Base-by-base conservation (phyloP, 2,797 vertebrate species). In the Phataginus tricuspis region DNA sequence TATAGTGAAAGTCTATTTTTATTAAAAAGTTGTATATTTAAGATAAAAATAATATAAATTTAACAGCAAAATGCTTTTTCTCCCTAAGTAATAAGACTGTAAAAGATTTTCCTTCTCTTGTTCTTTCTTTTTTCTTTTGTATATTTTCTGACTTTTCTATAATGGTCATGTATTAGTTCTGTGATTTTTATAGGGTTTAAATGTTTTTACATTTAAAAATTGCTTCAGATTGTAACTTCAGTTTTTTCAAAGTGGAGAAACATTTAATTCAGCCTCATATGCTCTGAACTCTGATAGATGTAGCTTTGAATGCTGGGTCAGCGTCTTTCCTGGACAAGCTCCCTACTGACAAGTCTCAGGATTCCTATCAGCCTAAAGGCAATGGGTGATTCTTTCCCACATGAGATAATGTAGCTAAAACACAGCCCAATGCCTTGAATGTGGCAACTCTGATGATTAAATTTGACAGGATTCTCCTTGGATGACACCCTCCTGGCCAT, bases 131-230 rank as follows among this genome's bases (percentile, higher is more conserved):
- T 37, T 45, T 45, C 29, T 69, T 42, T 82, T 66, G 9, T 42
- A 2, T 61, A 79, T 90, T 84, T 90, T 95, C 45, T 90, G 53
- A 42, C 79, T 82, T 93, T 95, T 83, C 51, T 49, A 23, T 84
- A 55, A 96, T 53, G 74, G 5, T 88, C 15, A 68, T 34, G 15
- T 51, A 42, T 68, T 94, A 61, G 3, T 90, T 88, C 51, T 45
- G 11, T 61, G 75, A 77, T 59, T 45, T 45, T 45, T 45, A 45
- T 45, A 45, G 42, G 42, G 42, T 45, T 45, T 45, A 42, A 42
- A 10, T 45, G 42, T 45, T 45, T 45, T 45, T 45, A 45, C 42
- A 45, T 45, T 45, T 45, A 45, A 69, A 80, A 72, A 86, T 31
- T 95, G 42, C 53, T 18, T 75, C 83, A 45, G 51, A 5, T 59